These are phyloP conservation scores for Scopus umbretta DNA, from an alignment of 2,113 vertebrate genomes.

Conservation along the genomic window DNA sequence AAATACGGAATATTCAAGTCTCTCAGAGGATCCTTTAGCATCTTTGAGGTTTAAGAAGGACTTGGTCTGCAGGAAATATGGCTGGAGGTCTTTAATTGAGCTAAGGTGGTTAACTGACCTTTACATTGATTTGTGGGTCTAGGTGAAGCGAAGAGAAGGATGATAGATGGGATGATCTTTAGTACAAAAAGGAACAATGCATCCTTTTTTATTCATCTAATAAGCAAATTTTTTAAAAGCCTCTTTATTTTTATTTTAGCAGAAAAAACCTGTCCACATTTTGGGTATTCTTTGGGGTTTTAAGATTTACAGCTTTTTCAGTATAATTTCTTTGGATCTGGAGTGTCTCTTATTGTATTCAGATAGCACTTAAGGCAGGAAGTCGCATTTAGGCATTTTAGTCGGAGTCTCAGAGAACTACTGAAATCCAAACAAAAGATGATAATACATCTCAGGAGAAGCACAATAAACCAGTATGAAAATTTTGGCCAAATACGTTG, in stretches of 20 bases:
- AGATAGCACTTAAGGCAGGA: background rate
- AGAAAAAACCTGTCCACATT: background rate
- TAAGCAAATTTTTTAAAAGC: rapidly evolving
- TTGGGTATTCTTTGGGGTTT: background rate
- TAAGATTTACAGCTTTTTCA: background rate
- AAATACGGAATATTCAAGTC: background rate
- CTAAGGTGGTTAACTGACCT: background rate
- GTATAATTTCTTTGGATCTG: background rate
- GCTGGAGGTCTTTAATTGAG: background rate
- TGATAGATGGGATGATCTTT: background rate
- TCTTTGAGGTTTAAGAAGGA: background rate
- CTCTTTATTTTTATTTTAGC: background rate
- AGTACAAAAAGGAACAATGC: background rate
- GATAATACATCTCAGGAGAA: background rate
- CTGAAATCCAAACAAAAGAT: background rate
- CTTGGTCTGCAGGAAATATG: background rate
- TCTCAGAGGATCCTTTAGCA: background rate
- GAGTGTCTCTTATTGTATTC: background rate
- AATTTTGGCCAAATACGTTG: background rate
- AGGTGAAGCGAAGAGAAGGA: background rate
- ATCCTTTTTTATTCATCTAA: background rate
- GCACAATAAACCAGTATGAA: background rate
- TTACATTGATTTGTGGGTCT: background rate
- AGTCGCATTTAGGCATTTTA: too few species aligned
- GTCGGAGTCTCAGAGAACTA: background rate